Conservation (phyloP, 2,113 vertebrate genomes). For the Channa maculata region DNA sequence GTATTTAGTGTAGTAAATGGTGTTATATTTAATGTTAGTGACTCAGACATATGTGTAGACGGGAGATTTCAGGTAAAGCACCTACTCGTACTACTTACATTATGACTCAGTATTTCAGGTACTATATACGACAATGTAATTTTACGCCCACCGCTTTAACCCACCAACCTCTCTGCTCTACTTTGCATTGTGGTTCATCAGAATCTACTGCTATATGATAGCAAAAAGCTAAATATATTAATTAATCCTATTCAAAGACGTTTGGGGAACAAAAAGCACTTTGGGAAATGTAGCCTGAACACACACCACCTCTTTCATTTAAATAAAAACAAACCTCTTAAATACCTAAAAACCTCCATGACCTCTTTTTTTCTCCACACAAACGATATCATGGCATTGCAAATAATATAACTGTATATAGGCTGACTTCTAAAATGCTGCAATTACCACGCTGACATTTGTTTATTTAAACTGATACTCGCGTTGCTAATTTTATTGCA, state of each 20-base stretch:
- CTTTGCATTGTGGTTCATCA: background rate
- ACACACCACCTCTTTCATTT: background rate
- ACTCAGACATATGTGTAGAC: constrained; percentile 1
- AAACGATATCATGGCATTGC: background rate
- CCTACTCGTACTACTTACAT: background rate
- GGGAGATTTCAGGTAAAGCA: constrained; percentile 1
- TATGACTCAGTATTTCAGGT: background rate
- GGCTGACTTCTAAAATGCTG: background rate
- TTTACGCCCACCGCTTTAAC: background rate
- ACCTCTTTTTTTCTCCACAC: background rate
- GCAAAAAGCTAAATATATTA: background rate
- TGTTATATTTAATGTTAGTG: constrained; percentile 12
- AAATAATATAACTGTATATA: background rate
- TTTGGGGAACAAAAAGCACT: background rate
- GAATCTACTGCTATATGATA: no score
- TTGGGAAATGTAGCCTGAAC: constrained; percentile 7
- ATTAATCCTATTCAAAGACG: background rate
- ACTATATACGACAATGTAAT: background rate
- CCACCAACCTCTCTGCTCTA: background rate
- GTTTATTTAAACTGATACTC: no score
- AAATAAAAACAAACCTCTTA: no score
- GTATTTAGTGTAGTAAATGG: constrained; percentile 9
- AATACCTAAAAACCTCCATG: background rate
- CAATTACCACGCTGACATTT: no score
- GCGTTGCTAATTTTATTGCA: no score